These are phyloP conservation scores for Pseudocheirus occidentalis DNA, from an alignment of 2,797 vertebrate genomes.

Conservation along the genomic window DNA sequence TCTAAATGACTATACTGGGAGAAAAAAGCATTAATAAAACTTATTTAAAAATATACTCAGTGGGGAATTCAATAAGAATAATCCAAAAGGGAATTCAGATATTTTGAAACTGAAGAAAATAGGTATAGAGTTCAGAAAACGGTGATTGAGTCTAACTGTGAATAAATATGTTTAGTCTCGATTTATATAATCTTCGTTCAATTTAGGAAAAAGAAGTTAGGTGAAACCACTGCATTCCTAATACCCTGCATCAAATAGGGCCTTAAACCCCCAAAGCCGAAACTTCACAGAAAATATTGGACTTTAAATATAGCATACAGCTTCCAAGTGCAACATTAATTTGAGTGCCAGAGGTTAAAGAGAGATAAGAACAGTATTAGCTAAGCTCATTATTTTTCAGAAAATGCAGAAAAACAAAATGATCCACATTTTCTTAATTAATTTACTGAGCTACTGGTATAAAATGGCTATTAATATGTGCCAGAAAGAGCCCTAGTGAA, in stretches of 20 bases:
- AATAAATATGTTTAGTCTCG: conserved; percentile 28
- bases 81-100: neutral
- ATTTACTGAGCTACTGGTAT: conserved; percentile 33
- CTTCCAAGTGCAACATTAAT: conserved; percentile 45
- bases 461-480: conserved; percentile 55
- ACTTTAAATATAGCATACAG: conserved; percentile 15
- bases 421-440: conserved; percentile 56
- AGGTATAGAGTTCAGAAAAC: neutral
- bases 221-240: conserved; percentile 18
- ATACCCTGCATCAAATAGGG: neutral
- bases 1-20: neutral
- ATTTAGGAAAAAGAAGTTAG: conserved; percentile 23
- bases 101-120: neutral
- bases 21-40: neutral
- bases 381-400: conserved; percentile 47
- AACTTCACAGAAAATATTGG: conserved; percentile 22
- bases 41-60: conserved; percentile 8
- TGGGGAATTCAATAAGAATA: conserved; percentile 21
- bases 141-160: neutral
- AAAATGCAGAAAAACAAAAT: conserved; percentile 31
- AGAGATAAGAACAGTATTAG: conserved; percentile 50
- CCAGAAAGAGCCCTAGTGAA: conserved; percentile 44
- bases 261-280: conserved; percentile 48
- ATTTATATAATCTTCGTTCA: neutral
- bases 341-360: conserved; percentile 19